Percentiles rank a stretch among this genome's conserved stretches.
These are phyloP conservation scores for Paraescarpia echinospica DNA, from an alignment of 1,140 invertebrate species.

Conservation along the genomic window DNA sequence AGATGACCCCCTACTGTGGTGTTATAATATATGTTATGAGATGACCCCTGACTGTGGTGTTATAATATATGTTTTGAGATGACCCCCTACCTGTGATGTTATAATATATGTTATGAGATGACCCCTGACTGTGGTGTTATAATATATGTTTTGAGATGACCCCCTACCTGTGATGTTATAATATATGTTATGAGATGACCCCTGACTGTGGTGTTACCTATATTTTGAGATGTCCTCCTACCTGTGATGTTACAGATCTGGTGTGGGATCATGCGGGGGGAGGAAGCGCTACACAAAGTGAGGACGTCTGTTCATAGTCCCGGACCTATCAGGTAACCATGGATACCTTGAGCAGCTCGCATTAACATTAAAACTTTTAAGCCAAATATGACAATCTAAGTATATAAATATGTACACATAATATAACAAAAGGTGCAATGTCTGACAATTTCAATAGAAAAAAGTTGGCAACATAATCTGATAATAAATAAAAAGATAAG, in stretches of 20 bases:
- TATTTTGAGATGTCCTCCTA: background rate
- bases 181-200: background rate
- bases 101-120: no score
- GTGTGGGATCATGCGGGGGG: conserved; percentile 95
- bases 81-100: no score
- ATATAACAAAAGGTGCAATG: no score
- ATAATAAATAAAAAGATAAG: no score
- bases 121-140: no score
- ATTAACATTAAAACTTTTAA: conserved; percentile 7
- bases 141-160: background rate
- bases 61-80: background rate
- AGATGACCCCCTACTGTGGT: background rate
- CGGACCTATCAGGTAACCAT: conserved; percentile 74
- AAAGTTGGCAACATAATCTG: background rate
- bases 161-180: background rate
- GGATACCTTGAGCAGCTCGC: background rate
- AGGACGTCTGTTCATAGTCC: conserved; percentile 94
- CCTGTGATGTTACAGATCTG: conserved; percentile 69
- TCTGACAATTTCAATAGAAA: no score
- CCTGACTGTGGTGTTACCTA: background rate
- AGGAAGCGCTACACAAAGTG: conserved; percentile 92
- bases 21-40: no score
- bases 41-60: no score
- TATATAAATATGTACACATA: no score
- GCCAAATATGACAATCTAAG: background rate